Base-by-base conservation (phyloP, 1,140 invertebrate genomes). In the Carcinoscorpius rotundicauda region DNA sequence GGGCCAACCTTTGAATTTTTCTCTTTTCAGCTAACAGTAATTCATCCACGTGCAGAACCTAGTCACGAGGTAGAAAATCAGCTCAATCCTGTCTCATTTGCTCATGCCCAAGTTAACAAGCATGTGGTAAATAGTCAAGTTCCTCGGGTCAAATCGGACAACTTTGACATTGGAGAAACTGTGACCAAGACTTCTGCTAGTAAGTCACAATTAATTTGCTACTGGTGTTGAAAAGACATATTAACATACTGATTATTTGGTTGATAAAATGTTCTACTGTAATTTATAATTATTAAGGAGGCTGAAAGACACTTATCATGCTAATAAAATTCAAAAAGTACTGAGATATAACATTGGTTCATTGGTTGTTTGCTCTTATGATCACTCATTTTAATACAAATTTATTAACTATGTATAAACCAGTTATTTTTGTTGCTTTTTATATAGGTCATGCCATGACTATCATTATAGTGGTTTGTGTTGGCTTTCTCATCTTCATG, bases 391-490 rank as follows among this genome's bases (percentile, higher is more conserved):
- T 29, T 29, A 29, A 29, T 29, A 29, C 29, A 29, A 29, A 29
- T 29, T 29, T 29, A 29, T 29, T 29, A 29, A 29, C 29, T 29
- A 2, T 29, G 29, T 29, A 29, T 29, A 29, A 29, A 29, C 29
- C 29, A 29, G 29, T 29, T 29, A 29, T 29, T 29, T 29, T 29
- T 29, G 29, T 55, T 8, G n/a, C 53, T 6, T 55, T 6, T 55
- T 55, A 8, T 1, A 8, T 49, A 72, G 82, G 83, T 72, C 86
- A 88, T 74, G 86, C 86, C 4, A 85, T 88, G 0, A 87, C 86
- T n/a, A 87, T 93, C 68, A 93, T 98, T 66, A 90, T 94, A 58
- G 90, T 93, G 1, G 87, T 96, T 11, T 94, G 92, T 76, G 89
- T 91, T 66, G 89, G 89, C 57, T 92, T 92, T 78, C 78, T 95